Evolutionary conservation across 2,113 vertebrate species (phyloP), one percentile per base, ranked within the genome.

Genomic region (Hassar affinis): DNA sequence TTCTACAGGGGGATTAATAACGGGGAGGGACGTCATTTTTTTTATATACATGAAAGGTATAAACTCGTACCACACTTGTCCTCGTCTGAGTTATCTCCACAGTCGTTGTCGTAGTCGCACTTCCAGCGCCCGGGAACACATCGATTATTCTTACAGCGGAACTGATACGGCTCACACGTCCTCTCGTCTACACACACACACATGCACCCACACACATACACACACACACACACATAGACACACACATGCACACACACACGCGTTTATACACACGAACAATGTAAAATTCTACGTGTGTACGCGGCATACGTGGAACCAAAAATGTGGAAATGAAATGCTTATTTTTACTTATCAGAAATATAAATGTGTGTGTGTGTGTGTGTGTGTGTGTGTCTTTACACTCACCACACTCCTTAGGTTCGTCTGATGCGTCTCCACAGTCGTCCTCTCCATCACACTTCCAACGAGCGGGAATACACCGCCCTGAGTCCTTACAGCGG

Each of bases 61-160:
- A 38, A 20, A 35, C 35, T 86, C 98, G 89, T 93, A 99, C 98
- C 97, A 92, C 98, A 99, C 89, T 98, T 97, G 86, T 97, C 96
- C 82, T 99, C 98, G 0, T 99, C 98, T 0, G 97, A 99, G 91
- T 96, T 96, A 0, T 99, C 98, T 49, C 97, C 97, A 0, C 98
- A 99, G 94, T 99, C 98, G 0, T 98, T 99, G 91, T 99, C 97
- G 0, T 97, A 94, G 94, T 99, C 98, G 0, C 98, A 99, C 45
- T 98, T 96, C 98, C 98, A 99, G 86, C 98, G 97, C 0, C 97
- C 96, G 0, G 98, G 98, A 80, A 99, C 97, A 59, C 98, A 99
- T 84, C 97, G 96, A 89, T 99, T 99, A 90, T 97, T 99, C 89
- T 97, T 97, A 33, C 98, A 99, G 56, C 98, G 97, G 93, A 99